These are phyloP conservation scores for Morone chrysops DNA, from an alignment of 2,113 vertebrate species.

Conservation along the genomic window DNA sequence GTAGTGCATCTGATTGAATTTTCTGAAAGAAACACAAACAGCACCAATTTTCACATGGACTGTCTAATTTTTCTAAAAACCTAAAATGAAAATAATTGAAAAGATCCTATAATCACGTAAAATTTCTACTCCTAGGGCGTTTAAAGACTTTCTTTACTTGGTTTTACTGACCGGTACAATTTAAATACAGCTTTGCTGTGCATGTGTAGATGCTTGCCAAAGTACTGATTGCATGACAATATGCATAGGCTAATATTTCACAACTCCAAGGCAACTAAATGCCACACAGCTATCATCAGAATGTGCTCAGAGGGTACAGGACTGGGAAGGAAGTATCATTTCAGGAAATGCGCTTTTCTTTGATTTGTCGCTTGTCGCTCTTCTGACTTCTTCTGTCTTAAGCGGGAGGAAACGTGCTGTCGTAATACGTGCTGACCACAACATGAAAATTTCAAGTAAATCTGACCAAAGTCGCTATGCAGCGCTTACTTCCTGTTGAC, in stretches of 20 bases:
- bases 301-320: background rate
- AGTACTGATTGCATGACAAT: background rate
- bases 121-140: background rate
- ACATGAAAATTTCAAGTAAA: too few relatives aligned
- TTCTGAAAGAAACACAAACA: background rate
- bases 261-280: background rate
- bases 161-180: background rate
- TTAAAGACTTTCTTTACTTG: background rate
- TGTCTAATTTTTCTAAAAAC: background rate
- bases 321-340: background rate
- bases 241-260: background rate
- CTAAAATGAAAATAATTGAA: background rate
- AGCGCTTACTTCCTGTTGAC: too few relatives aligned
- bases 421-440: too few relatives aligned
- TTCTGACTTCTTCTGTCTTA: background rate
- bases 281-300: background rate
- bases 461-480: too few relatives aligned
- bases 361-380: background rate
- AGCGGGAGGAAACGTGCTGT: background rate
- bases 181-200: background rate
- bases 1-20: background rate
- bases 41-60: background rate
- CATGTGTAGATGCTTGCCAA: background rate
- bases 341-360: background rate
- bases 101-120: background rate